A percentile compares a stretch with the other conserved stretches of the same genome.
Conservation (phyloP, 2,888 invertebrate species). For the Druceiella hillmani region DNA sequence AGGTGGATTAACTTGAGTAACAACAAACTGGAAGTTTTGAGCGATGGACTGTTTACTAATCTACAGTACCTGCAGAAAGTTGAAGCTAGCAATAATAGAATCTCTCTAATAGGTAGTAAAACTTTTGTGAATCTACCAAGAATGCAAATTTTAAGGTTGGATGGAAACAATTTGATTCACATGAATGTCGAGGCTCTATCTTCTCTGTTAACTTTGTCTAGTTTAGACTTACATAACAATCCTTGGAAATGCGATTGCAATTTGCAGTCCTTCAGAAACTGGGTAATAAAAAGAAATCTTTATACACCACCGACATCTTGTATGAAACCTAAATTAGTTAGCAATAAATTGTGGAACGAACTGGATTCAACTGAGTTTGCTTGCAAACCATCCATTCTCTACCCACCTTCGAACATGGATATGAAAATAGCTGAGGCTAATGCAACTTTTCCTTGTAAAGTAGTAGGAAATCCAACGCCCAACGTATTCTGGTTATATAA, state of each 20-base stretch:
- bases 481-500: constrained; percentile 70
- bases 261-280: constrained; percentile 72
- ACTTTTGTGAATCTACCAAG: constrained; percentile 66
- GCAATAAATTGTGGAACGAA: constrained; percentile 70
- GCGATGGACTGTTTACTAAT: constrained; percentile 69
- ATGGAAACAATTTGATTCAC: constrained; percentile 69
- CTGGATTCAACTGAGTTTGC: constrained; percentile 71
- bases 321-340: constrained; percentile 60
- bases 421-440: constrained; percentile 63
- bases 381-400: constrained; percentile 71
- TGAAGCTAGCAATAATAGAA: constrained; percentile 69
- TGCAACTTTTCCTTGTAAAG: constrained; percentile 70
- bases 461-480: constrained; percentile 71
- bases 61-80: constrained; percentile 71
- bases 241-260: constrained; percentile 89
- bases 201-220: constrained; percentile 62
- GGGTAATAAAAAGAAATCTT: constrained; percentile 66
- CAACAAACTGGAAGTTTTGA: constrained; percentile 69
- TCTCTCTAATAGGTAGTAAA: constrained; percentile 63
- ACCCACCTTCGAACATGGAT: constrained; percentile 54
- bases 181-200: constrained; percentile 64
- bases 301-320: constrained; percentile 74
- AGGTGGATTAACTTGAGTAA: constrained; percentile 69
- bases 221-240: constrained; percentile 73
- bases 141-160: constrained; percentile 64